Evolutionary conservation across 2,888 invertebrate species (phyloP), one percentile per base, ranked within the genome.

Genomic region (Phorcus lineatus): DNA sequence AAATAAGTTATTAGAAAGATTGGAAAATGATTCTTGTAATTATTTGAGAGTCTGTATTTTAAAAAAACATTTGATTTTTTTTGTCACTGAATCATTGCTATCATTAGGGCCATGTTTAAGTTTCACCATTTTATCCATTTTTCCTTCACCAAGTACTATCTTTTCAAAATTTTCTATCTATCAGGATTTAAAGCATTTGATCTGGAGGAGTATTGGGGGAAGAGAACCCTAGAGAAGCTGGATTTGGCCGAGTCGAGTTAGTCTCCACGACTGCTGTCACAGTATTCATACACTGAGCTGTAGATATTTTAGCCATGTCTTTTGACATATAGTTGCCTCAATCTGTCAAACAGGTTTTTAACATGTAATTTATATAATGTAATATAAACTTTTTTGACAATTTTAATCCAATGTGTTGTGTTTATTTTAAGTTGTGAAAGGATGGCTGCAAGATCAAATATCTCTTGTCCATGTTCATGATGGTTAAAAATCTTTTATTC

Each of bases 121-220:
- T n/a, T n/a, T n/a, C n/a, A n/a, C n/a, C n/a, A n/a, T n/a, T n/a
- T n/a, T n/a, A n/a, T n/a, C n/a, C n/a, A n/a, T n/a, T n/a, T n/a
- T n/a, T 36, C 7, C 7, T 36, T 36, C 36, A 36, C 7, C 36
- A 36, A 36, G 7, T 36, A 36, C 36, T 4, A 36, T 36, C 36
- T 36, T 36, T 36, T 36, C 7, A 4, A 36, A 36, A 2, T 36
- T 80, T 82, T 82, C 81, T 80, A 80, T 76, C 79, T 93, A 93
- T 79, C 91, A 95, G 96, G 97, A 93, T 97, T 97, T 93, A 96
- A 97, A 91, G 96, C 97, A 24, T 97, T 97, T 91, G 97, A 97
- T 94, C 94, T 97, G 91, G 97, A 97, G 92, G 96, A 96, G 54
- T 97, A 97, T 96, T 97, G 97, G 97, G 97, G 97, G 83, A 96